These are phyloP conservation scores for Limnephilus auricula DNA, from an alignment of 2,888 invertebrate genomes.

Conservation along the genomic window DNA sequence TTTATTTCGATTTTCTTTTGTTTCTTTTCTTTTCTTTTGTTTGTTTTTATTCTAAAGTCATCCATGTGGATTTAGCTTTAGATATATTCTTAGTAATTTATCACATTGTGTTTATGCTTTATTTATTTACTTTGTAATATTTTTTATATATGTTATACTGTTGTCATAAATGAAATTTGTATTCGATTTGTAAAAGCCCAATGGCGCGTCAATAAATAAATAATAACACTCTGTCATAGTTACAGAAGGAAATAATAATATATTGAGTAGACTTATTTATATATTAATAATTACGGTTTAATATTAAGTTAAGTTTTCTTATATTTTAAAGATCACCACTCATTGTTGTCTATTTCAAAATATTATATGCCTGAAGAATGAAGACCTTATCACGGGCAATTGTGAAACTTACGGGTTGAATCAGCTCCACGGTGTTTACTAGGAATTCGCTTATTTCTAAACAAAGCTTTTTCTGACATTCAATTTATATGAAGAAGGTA, in stretches of 20 bases:
- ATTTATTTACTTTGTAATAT: no score
- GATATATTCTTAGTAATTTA: no score
- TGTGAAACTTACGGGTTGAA: background rate
- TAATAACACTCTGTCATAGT: background rate
- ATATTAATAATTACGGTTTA: background rate
- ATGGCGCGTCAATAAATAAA: no score
- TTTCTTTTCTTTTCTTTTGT: no score
- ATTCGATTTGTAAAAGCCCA: no score
- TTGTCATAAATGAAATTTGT: no score
- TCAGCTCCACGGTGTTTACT: background rate
- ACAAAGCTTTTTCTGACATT: constrained; percentile 23
- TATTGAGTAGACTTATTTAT: background rate
- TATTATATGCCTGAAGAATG: background rate
- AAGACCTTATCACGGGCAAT: background rate
- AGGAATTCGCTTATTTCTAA: background rate
- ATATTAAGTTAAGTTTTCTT: background rate
- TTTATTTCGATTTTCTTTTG: no score
- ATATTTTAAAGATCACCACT: background rate
- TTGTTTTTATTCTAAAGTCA: no score
- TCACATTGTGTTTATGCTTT: no score
- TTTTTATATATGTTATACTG: no score
- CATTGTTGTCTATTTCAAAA: constrained; percentile 2
- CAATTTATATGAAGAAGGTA: background rate
- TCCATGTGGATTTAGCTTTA: no score
- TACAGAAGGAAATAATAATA: background rate